Evolutionary conservation across 2,797 vertebrate genomes (phyloP).

Genomic region (Chiroxiphia lanceolata): DNA sequence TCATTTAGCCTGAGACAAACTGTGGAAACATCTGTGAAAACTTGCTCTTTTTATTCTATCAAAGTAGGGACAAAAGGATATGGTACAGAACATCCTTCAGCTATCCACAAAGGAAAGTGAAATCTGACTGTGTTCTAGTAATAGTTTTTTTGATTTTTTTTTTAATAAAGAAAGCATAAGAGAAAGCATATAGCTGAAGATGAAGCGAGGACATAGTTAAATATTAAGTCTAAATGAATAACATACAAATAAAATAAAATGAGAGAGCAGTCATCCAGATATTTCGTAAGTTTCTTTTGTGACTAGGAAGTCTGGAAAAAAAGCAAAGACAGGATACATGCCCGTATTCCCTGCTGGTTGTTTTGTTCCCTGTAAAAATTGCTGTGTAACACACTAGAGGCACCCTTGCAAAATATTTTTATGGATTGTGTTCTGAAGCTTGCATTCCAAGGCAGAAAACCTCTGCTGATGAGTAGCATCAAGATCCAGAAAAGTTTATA

Average conservation of each 20-base stretch:
- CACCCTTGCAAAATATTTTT: background rate
- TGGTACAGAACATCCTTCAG: background rate
- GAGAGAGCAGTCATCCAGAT: background rate
- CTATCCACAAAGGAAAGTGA: background rate
- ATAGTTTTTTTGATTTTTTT: background rate
- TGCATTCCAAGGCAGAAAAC: background rate
- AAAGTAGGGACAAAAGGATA: background rate
- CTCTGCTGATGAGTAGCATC: background rate
- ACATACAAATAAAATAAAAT: background rate
- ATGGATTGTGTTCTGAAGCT: background rate
- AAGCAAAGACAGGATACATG: background rate
- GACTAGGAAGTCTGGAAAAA: background rate
- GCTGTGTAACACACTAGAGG: background rate
- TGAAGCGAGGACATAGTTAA: background rate
- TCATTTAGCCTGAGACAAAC: background rate
- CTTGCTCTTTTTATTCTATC: background rate
- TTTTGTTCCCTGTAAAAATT: background rate
- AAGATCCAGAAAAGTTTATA: background rate
- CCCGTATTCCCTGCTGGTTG: background rate
- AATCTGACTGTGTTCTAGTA: background rate
- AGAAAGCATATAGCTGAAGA: background rate
- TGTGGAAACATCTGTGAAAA: background rate
- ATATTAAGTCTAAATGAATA: background rate
- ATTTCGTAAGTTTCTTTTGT: background rate
- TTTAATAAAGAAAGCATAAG: background rate